Conservation (phyloP, 1,140 invertebrate species). For the Hetaerina americana region DNA sequence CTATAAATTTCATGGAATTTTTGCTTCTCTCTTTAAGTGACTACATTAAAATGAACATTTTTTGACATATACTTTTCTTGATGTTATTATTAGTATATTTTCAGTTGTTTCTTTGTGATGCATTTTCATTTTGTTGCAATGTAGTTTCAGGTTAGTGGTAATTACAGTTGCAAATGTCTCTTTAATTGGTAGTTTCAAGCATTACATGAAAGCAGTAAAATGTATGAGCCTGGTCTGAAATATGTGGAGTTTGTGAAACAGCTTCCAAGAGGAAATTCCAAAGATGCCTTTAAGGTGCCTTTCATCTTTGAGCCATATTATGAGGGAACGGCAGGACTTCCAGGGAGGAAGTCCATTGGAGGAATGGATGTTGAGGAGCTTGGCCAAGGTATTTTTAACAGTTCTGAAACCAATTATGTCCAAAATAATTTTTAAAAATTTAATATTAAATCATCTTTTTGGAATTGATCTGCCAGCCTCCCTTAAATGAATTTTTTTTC, state of each 20-base stretch:
- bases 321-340: slow-evolving; percentile 11
- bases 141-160: too few relatives aligned
- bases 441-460: too few relatives aligned
- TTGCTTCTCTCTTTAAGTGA: too few relatives aligned
- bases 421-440: neutral
- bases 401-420: neutral
- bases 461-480: too few relatives aligned
- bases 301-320: slow-evolving; percentile 35
- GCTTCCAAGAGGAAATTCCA: neutral
- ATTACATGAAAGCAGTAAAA: slow-evolving; percentile 34
- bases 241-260: slow-evolving; percentile 34
- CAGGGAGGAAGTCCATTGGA: slow-evolving; percentile 15
- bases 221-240: slow-evolving; percentile 38
- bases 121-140: too few relatives aligned
- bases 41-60: too few relatives aligned
- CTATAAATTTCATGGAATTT: too few relatives aligned
- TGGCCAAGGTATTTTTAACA: slow-evolving; percentile 4
- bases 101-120: too few relatives aligned
- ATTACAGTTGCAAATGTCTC: too few relatives aligned
- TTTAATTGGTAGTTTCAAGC: slow-evolving; percentile 42
- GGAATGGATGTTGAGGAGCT: slow-evolving; percentile 15
- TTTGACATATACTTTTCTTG: too few relatives aligned
- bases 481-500: too few relatives aligned
- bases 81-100: too few relatives aligned
- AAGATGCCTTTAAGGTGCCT: slow-evolving; percentile 15